A percentile compares a stretch with the other conserved stretches of the same genome.
These are phyloP conservation scores for Scaptomyza tumidula DNA, from an alignment of 2,888 invertebrate genomes.

Conservation along the genomic window DNA sequence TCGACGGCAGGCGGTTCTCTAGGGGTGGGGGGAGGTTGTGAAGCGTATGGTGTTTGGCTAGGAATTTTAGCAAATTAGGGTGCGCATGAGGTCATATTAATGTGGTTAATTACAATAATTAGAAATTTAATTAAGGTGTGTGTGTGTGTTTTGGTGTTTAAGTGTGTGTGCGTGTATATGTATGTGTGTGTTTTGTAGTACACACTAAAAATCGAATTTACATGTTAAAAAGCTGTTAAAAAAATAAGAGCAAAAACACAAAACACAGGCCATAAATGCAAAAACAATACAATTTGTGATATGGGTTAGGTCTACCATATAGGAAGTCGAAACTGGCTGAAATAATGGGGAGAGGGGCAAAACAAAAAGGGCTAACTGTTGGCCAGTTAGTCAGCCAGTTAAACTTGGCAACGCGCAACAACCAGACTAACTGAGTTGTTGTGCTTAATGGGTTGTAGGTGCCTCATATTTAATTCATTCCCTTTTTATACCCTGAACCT, in stretches of 20 bases:
- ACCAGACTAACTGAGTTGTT: conserved; percentile 63
- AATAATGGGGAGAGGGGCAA: not conserved
- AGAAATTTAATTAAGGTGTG: conserved; percentile 78
- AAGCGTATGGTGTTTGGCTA: conserved; percentile 29
- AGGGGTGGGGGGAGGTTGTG: not conserved
- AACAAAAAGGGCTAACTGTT: conserved; percentile 35
- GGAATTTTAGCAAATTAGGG: conserved; percentile 72
- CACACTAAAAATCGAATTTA: conserved; percentile 73
- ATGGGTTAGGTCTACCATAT: conserved; percentile 23
- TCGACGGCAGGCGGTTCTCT: not conserved
- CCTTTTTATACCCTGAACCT: too few species aligned
- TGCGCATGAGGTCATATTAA: conserved; percentile 81
- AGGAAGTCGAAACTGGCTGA: conserved; percentile 1
- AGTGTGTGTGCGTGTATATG: conserved; percentile 9
- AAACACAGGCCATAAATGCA: conserved; percentile 62
- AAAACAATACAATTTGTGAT: conserved; percentile 68
- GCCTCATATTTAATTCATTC: conserved; percentile 13
- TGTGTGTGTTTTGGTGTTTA: conserved; percentile 30
- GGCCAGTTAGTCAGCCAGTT: conserved; percentile 39
- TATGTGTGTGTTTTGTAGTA: conserved; percentile 17
- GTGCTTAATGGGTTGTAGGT: conserved; percentile 56
- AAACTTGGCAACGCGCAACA: conserved; percentile 40
- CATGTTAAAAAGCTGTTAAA: conserved; percentile 75
- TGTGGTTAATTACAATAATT: conserved; percentile 80
- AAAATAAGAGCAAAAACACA: conserved; percentile 31